Percentiles rank a stretch among this genome's conserved stretches.
Conservation (phyloP, 1,140 invertebrate genomes). For the Drosophila sechellia region DNA sequence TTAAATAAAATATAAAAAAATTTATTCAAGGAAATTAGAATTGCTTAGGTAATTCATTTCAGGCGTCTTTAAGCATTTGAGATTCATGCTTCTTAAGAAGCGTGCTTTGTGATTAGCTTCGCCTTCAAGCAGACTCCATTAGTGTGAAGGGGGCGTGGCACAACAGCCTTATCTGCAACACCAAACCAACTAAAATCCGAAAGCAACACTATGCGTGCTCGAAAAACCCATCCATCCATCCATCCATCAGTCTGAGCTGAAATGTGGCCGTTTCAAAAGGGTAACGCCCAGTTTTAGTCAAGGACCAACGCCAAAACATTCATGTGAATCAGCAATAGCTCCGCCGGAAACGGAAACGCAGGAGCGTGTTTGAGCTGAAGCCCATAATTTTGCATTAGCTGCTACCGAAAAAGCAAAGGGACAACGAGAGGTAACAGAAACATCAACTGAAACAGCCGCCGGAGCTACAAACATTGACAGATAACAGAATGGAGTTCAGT, state of each 20-base stretch:
- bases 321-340: conserved; percentile 33
- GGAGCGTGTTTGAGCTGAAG: conserved; percentile 70
- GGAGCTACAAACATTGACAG: conserved; percentile 48
- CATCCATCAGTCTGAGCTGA: conserved; percentile 21
- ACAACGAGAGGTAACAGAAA: conserved; percentile 9
- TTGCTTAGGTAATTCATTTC: not conserved
- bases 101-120: not conserved
- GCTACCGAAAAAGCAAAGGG: conserved; percentile 4
- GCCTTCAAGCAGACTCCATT: conserved; percentile 20
- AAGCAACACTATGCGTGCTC: conserved; percentile 35
- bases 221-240: conserved; percentile 34
- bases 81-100: not conserved
- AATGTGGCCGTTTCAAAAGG: conserved; percentile 29
- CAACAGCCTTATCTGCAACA: conserved; percentile 9
- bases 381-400: conserved; percentile 79
- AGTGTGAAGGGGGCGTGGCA: conserved; percentile 25
- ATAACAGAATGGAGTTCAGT: conserved; percentile 43
- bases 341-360: conserved; percentile 73
- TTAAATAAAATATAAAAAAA: not conserved
- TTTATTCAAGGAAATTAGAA: not conserved
- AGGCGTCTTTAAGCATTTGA: not conserved
- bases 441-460: conserved; percentile 26
- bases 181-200: conserved; percentile 3
- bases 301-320: conserved; percentile 20
- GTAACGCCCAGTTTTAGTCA: conserved; percentile 37